Percentiles rank a stretch among this genome's conserved stretches.
Conservation (phyloP, 2,113 vertebrate genomes). For the Elephantulus edwardii region DNA sequence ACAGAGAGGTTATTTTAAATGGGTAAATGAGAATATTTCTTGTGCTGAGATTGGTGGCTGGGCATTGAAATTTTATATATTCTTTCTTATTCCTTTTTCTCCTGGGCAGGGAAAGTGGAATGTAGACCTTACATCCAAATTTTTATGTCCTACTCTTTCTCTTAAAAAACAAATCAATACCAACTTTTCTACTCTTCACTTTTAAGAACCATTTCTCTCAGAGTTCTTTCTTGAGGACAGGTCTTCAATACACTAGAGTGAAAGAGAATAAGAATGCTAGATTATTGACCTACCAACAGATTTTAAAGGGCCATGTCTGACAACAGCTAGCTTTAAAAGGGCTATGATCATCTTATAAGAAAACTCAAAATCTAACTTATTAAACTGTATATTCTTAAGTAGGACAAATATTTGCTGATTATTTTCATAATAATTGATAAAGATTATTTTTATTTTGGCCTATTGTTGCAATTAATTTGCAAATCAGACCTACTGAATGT, state of each 20-base stretch:
- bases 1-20: background rate
- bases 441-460: background rate
- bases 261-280: conserved; percentile 58
- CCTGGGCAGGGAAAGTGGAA: conserved; percentile 3
- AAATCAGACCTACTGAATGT: background rate
- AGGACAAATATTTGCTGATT: background rate
- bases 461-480: conserved; percentile 8
- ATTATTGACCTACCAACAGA: conserved; percentile 35
- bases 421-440: conserved; percentile 26
- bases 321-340: conserved; percentile 44
- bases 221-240: conserved; percentile 24
- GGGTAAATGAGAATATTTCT: background rate
- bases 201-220: background rate
- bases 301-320: conserved; percentile 26
- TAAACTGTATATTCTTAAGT: conserved; percentile 21
- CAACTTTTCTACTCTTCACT: background rate
- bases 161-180: conserved; percentile 51
- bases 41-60: background rate
- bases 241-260: conserved; percentile 32
- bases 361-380: background rate
- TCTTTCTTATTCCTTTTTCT: background rate
- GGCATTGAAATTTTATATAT: background rate
- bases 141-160: background rate
- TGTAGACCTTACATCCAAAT: background rate
- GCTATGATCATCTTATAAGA: background rate